Base-by-base conservation (phyloP, 2,797 vertebrate species). In the Danio albolineatus region DNA sequence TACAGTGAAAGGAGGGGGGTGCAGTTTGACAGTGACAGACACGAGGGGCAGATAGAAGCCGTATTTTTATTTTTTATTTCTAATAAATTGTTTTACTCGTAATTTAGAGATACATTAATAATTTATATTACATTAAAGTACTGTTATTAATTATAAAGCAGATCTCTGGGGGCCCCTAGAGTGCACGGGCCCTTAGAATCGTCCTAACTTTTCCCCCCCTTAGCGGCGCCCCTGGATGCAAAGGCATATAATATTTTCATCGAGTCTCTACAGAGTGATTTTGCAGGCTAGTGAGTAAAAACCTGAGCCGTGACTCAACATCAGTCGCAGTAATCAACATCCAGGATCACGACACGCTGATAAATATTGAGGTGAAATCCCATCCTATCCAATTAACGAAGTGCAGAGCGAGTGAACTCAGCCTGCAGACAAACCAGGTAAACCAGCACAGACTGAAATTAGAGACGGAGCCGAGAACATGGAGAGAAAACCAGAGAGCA, bases 291-390 rank as follows among this genome's bases (percentile, higher is more conserved):
- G 79, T 82, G 56, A 82, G 69, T 82, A 38, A 60, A 41, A 66
- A 38, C 9, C 9, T 5, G 54, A n/a, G 19, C 36, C 41, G 49
- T 65, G 36, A 16, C 5, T 61, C 2, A 17, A 48, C n/a, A n/a
- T n/a, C n/a, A n/a, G n/a, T n/a, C n/a, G 44, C 48, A 10, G 10
- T 78, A n/a, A 48, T 69, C 75, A 65, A 62, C 72, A 28, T 19
- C n/a, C 46, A 39, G 67, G 10, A 46, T 59, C 41, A 21, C 39
- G 17, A 39, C 70, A 7, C 13, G 36, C 17, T 61, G 43, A 64
- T 81, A 62, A 81, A 80, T 73, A 77, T 67, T 69, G 53, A 70
- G n/a, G 44, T 66, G 48, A 65, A 56, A 74, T 72, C 70, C 28
- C 19, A 72, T 39, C 56, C 36, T 44, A 36, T 61, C 43, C 46